These are phyloP conservation scores for Rhinogobio ventralis DNA, from an alignment of 2,797 vertebrate genomes.

Conservation along the genomic window DNA sequence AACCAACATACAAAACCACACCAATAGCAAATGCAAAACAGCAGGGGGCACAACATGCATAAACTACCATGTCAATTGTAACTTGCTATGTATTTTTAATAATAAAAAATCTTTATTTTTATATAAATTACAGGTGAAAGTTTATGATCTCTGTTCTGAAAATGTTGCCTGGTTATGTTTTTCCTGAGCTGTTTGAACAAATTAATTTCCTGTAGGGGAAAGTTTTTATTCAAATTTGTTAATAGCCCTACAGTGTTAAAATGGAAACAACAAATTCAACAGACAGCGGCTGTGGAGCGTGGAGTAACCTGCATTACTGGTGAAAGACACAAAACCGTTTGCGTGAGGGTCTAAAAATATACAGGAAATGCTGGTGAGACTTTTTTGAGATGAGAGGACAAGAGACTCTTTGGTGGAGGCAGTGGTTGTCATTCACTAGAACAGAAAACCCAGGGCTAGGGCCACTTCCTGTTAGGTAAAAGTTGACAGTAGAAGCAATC, in stretches of 20 bases:
- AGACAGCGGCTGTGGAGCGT: neutral
- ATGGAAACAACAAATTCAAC: neutral
- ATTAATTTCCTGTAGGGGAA: neutral
- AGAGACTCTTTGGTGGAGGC: constrained; percentile 47
- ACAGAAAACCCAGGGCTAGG: constrained; percentile 60
- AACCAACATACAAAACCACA: neutral
- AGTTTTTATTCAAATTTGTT: neutral
- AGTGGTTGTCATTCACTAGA: constrained; percentile 50
- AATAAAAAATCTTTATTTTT: neutral
- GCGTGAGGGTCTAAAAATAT: constrained; percentile 46
- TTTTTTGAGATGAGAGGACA: constrained; percentile 55
- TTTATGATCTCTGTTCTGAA: neutral
- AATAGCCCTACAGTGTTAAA: neutral
- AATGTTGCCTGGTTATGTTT: neutral
- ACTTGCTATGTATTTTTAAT: neutral
- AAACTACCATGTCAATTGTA: neutral
- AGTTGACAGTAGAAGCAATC: constrained; percentile 33
- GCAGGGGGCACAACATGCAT: constrained; percentile 28
- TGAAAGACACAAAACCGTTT: constrained; percentile 8
- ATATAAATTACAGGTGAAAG: neutral
- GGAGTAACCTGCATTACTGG: neutral
- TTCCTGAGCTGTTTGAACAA: neutral
- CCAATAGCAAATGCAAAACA: constrained; percentile 30
- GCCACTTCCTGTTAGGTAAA: constrained; percentile 74
- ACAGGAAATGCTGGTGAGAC: constrained; percentile 55